A percentile compares a stretch with the other conserved stretches of the same genome.
phyloP scores from a whole-genome alignment of 2,888 invertebrate species.

The Sussaba pulchella region DNA sequence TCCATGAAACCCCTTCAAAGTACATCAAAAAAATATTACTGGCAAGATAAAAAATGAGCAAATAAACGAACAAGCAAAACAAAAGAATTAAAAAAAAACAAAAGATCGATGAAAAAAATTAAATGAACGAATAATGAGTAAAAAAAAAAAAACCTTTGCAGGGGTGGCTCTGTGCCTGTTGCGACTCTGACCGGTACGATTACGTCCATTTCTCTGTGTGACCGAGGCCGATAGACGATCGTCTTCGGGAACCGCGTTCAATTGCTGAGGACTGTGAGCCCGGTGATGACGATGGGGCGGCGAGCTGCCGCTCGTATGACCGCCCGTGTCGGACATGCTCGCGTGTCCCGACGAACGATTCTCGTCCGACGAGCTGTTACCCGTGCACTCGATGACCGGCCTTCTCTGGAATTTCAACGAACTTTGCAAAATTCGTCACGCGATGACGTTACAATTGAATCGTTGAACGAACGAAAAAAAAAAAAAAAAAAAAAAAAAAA shows the following conservation, averaged over 20 bases:
- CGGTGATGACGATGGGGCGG: constrained; percentile 86
- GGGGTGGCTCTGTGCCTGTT: constrained; percentile 89
- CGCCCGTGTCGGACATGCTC: constrained; percentile 96
- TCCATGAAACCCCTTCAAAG: too few relatives aligned
- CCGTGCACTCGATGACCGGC: constrained; percentile 88
- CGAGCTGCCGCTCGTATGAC: constrained; percentile 86
- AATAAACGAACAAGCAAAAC: too few relatives aligned
- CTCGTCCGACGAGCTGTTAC: constrained; percentile 94
- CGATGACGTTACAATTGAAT: too few relatives aligned
- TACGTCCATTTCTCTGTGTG: constrained; percentile 88
- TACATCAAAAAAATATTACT: too few relatives aligned
- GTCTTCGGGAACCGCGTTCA: constrained; percentile 86
- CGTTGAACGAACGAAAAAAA: too few relatives aligned
- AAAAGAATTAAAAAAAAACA: constrained; percentile 29
- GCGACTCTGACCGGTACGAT: constrained; percentile 87
- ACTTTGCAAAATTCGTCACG: constrained; percentile 51
- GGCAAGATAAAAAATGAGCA: too few relatives aligned
- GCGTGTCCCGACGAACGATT: constrained; percentile 97
- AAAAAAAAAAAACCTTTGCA: constrained; percentile 85
- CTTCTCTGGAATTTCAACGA: constrained; percentile 80
- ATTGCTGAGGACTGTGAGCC: constrained; percentile 85
- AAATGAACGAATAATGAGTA: too few relatives aligned
- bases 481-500: too few relatives aligned
- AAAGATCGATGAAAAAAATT: constrained; percentile 6
- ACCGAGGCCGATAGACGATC: constrained; percentile 88